Conservation (phyloP, 2,797 vertebrate species). For the Gymnopithys bicolor region DNA sequence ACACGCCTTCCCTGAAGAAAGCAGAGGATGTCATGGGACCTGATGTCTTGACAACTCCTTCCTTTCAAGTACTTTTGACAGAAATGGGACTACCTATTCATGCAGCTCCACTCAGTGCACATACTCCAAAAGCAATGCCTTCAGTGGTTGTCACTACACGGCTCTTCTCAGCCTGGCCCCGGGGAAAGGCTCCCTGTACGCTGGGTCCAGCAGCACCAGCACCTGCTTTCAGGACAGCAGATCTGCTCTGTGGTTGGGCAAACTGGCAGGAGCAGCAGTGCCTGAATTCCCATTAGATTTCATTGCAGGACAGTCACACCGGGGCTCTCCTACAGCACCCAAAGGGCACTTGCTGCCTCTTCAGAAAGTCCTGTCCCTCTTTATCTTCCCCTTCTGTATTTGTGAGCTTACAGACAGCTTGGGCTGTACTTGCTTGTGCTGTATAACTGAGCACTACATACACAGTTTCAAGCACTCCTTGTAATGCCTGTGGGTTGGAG, state of each 20-base stretch:
- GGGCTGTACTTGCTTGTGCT: neutral
- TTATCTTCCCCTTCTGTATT: neutral
- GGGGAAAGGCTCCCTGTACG: fast-evolving
- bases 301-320: neutral
- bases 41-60: neutral
- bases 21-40: neutral
- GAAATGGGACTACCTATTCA: neutral
- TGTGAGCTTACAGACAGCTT: neutral
- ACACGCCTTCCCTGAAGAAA: neutral
- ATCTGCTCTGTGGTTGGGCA: fast-evolving
- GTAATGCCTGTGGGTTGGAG: neutral
- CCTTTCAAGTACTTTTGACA: constrained; percentile 23
- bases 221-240: neutral
- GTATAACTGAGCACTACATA: neutral
- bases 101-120: neutral
- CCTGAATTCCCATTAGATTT: neutral
- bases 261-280: neutral
- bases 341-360: neutral
- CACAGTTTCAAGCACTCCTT: neutral
- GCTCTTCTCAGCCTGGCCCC: neutral
- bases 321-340: neutral
- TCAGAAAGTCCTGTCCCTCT: neutral
- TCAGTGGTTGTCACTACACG: neutral
- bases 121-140: neutral
- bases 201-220: fast-evolving